phyloP scores from a whole-genome alignment of 2,797 vertebrate genomes.

The Megaceryle alcyon region DNA sequence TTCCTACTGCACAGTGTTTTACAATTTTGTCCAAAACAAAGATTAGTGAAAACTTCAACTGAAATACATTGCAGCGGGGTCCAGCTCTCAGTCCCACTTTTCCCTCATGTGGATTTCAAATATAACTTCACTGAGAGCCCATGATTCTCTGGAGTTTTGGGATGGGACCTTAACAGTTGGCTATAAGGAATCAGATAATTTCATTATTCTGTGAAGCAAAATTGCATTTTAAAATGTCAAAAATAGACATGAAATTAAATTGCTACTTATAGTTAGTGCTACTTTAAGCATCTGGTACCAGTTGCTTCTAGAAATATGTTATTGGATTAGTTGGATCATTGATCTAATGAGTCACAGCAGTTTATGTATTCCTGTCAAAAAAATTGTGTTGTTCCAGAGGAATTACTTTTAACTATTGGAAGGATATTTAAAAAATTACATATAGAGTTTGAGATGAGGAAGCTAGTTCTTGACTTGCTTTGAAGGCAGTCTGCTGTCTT shows the following conservation, averaged over 20 bases:
- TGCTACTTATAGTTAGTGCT: not conserved
- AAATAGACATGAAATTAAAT: not conserved
- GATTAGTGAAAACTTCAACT: not conserved
- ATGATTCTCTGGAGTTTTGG: not conserved
- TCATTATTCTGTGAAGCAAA: not conserved
- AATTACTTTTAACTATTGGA: constrained; percentile 13
- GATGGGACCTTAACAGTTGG: not conserved
- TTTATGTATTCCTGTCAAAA: not conserved
- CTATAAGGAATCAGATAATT: not conserved
- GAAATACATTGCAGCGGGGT: not conserved
- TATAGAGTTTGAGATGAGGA: not conserved
- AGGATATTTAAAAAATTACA: not conserved
- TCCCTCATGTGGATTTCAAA: not conserved
- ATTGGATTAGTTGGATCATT: not conserved
- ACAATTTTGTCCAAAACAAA: not conserved
- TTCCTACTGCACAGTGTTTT: not conserved
- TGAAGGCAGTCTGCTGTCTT: not conserved
- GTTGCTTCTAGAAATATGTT: not conserved
- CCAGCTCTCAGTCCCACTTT: not conserved
- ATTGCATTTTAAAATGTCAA: not conserved
- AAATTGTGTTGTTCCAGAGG: not conserved
- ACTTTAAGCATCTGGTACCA: not conserved
- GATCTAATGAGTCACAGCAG: not conserved
- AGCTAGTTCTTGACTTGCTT: not conserved
- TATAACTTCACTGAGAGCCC: not conserved